Conservation (phyloP, 2,797 vertebrate genomes). For the Coranthus polyacanthus region DNA sequence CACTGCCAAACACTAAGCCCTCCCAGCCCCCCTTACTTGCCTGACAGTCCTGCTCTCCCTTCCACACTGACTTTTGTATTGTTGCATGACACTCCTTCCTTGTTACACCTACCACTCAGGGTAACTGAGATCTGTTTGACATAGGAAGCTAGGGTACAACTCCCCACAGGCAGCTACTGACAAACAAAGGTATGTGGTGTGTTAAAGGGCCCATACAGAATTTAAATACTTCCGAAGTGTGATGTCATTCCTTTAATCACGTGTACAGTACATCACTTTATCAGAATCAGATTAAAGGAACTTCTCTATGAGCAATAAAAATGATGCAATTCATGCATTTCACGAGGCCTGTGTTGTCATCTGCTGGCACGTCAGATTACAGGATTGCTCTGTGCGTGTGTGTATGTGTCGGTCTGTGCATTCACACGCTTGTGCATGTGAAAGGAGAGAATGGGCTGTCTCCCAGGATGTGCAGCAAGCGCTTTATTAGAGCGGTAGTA, state of each 20-base stretch:
- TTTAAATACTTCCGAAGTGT: conserved; percentile 47
- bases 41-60: conserved; percentile 49
- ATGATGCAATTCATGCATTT: conserved; percentile 63
- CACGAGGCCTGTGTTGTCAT: conserved; percentile 58
- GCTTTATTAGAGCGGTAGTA: conserved; percentile 90
- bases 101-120: conserved; percentile 43
- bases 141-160: conserved; percentile 45
- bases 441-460: conserved; percentile 83
- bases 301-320: conserved; percentile 54
- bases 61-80: conserved; percentile 32
- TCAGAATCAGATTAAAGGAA: conserved; percentile 33
- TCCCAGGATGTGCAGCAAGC: conserved; percentile 86
- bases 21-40: conserved; percentile 34
- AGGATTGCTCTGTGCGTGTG: conserved; percentile 50
- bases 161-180: conserved; percentile 51
- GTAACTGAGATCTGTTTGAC: conserved; percentile 51
- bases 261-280: conserved; percentile 22
- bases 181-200: conserved; percentile 32
- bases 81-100: conserved; percentile 42
- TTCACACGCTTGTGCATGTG: conserved; percentile 77
- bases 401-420: conserved; percentile 58
- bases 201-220: conserved; percentile 34
- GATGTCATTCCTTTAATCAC: conserved; percentile 26
- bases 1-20: conserved; percentile 73
- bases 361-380: conserved; percentile 64